Evolutionary conservation across 1,140 invertebrate genomes (phyloP), one percentile per base, ranked within the genome.

Genomic region (Drosophila arawakana): DNA sequence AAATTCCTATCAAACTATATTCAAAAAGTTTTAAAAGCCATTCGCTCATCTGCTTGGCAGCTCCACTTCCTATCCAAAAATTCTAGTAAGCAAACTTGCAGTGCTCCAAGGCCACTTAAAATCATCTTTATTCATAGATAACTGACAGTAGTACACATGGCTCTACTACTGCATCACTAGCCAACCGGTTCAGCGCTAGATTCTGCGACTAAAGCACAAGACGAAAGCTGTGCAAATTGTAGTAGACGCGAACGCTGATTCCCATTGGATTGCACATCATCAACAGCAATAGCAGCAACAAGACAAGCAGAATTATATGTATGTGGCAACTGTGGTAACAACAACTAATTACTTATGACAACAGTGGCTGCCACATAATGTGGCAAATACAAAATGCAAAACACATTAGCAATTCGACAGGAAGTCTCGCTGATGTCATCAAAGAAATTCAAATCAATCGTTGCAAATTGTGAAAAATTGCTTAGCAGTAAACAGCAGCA

Each of bases 401-500:
- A 60, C 80, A 76, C 73, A 83, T 83, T 80, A 84, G 68, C 55
- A 39, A 84, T 66, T 70, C 76, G 47, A 83, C 81, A 83, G 81
- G 81, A 83, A 84, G 77, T 75, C 60, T 54, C 55, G 35, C 52
- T 80, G 81, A 83, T 82, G 76, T 79, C 72, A 82, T 82, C 71
- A 72, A 79, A 82, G 76, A 78, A 82, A 82, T 79, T 78, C 50
- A 37, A 54, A 34, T 52, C 80, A 82, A 82, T 82, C 76, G 72
- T 80, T 80, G 73, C 77, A 77, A 84, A 83, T 80, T 67, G 81
- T 84, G 77, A 80, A 83, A 83, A 83, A 83, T 84, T 77, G 77
- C 69, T 41, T 63, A 63, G 61, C 37, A 73, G 60, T 76, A 59
- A 13, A 13, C 59, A 60, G 46, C 52, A 70, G 13, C 47, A 68